Evolutionary conservation across 2,797 vertebrate species (phyloP).

Genomic region (Semaprochilodus insignis): DNA sequence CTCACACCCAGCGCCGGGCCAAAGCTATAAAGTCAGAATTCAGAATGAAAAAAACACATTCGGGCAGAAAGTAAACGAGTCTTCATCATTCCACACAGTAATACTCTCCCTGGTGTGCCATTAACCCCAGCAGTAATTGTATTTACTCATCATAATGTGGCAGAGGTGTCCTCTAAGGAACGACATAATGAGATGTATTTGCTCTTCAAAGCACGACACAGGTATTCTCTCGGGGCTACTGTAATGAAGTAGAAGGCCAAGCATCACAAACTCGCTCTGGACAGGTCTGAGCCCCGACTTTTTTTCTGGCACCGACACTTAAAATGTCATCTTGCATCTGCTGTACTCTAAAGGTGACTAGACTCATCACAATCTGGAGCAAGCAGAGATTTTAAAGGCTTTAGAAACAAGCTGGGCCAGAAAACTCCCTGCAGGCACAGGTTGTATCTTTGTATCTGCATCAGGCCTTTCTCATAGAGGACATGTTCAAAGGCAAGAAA

Average conservation of each 20-base stretch:
- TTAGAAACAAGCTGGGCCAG: background rate
- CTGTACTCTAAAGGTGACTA: constrained; percentile 64
- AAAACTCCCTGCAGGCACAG: background rate
- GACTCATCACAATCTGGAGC: constrained; percentile 10
- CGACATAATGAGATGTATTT: background rate
- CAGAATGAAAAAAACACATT: background rate
- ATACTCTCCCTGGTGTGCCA: background rate
- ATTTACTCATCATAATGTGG: constrained; percentile 9
- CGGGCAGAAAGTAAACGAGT: constrained; percentile 4
- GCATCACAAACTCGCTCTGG: constrained; percentile 62
- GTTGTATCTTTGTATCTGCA: background rate
- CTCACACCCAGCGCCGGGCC: background rate
- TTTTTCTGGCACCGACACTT: constrained; percentile 69
- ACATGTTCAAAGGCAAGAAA: background rate
- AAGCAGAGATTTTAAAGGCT: background rate
- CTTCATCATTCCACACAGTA: background rate
- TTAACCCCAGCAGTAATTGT: background rate
- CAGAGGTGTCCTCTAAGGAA: background rate
- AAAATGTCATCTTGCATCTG: constrained; percentile 72
- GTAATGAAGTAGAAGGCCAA: background rate
- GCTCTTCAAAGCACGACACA: background rate
- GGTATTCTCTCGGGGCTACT: background rate
- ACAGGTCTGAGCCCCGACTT: constrained; percentile 65
- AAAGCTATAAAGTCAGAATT: background rate
- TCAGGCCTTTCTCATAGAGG: background rate